phyloP scores from a whole-genome alignment of 1,140 invertebrate species.

The Atopsyche davidsoni region DNA sequence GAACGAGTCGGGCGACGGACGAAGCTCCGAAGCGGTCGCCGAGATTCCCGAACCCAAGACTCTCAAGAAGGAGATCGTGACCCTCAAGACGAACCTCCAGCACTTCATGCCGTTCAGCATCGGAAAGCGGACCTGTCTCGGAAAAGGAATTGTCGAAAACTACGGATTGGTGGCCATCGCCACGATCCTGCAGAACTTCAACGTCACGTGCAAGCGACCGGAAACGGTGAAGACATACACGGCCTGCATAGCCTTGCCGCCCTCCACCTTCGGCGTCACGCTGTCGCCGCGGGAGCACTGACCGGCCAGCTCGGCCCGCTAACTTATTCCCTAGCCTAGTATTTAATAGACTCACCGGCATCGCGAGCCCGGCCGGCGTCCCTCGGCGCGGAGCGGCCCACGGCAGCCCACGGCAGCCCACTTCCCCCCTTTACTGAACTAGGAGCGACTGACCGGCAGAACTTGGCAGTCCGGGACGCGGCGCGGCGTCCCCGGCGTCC shows the following conservation, averaged over 20 bases:
- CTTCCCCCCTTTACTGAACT: no score
- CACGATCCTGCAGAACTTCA: conserved; percentile 68
- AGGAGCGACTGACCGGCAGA: no score
- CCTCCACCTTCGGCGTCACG: conserved; percentile 56
- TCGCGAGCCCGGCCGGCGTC: no score
- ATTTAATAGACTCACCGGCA: no score
- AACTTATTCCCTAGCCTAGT: no score
- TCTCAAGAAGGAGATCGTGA: conserved; percentile 37
- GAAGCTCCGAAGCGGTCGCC: conserved; percentile 12
- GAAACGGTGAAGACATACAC: conserved; percentile 52
- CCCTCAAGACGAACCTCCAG: conserved; percentile 50
- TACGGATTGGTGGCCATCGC: conserved; percentile 68
- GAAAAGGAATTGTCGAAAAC: conserved; percentile 74
- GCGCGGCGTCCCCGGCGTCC: no score
- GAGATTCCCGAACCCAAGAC: conserved; percentile 27
- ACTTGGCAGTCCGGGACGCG: no score
- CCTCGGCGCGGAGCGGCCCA: no score
- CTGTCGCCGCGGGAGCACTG: conserved; percentile 46
- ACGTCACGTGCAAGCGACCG: conserved; percentile 53
- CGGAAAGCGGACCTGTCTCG: conserved; percentile 81
- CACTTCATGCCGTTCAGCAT: conserved; percentile 84
- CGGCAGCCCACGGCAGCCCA: no score
- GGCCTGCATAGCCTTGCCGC: conserved; percentile 63
- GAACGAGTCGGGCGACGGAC: conserved; percentile 30
- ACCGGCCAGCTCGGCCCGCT: conserved; percentile 44